Conservation (phyloP, 2,797 vertebrate genomes). For the Sorex maritimensis region DNA sequence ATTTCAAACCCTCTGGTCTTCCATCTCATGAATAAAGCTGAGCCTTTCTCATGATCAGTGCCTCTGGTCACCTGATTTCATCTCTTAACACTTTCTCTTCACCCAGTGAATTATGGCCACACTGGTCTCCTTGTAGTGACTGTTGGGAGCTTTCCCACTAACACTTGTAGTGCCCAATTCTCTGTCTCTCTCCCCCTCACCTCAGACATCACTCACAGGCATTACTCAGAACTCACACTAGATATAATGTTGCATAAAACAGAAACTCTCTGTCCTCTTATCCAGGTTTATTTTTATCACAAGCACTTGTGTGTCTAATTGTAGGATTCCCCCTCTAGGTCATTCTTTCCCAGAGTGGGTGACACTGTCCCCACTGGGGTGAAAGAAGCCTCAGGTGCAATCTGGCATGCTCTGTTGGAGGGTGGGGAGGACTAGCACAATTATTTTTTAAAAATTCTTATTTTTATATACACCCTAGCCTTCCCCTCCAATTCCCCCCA, state of each 20-base stretch:
- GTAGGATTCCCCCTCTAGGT: not conserved
- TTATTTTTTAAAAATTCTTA: too few relatives aligned
- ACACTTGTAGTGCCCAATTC: not conserved
- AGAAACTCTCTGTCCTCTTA: not conserved
- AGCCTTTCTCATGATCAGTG: not conserved
- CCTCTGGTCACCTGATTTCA: not conserved
- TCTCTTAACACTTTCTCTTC: not conserved
- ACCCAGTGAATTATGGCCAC: not conserved
- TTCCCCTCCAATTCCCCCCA: too few relatives aligned
- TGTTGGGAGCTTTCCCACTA: not conserved
- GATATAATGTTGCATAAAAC: not conserved
- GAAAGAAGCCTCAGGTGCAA: too few relatives aligned
- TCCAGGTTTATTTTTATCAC: not conserved
- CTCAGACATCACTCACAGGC: not conserved
- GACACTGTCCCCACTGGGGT: too few relatives aligned
- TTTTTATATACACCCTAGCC: too few relatives aligned
- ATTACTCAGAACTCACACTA: not conserved
- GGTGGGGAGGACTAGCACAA: too few relatives aligned
- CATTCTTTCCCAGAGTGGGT: too few relatives aligned
- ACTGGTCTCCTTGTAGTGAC: not conserved
- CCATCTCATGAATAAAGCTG: conserved; percentile 19
- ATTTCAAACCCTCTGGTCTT: not conserved
- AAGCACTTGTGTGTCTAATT: conserved; percentile 1
- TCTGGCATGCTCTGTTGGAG: too few relatives aligned
- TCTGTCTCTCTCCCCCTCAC: too few relatives aligned